Conservation (phyloP, 2,113 vertebrate species). For the Toxotes chatareus region DNA sequence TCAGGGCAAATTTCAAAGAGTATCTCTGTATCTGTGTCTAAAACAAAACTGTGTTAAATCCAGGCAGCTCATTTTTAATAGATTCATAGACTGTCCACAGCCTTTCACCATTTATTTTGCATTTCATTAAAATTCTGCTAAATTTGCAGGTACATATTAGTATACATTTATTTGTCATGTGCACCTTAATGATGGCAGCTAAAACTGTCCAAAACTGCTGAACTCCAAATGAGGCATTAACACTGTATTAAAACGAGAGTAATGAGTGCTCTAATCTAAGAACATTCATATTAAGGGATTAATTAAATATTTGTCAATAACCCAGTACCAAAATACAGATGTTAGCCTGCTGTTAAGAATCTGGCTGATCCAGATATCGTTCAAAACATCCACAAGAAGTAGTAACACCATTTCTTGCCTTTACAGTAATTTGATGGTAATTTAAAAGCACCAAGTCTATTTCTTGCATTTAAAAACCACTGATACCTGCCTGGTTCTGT, state of each 20-base stretch:
- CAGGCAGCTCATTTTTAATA: neutral
- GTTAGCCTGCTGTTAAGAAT: neutral
- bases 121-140: neutral
- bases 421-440: neutral
- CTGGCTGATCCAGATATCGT: neutral
- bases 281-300: neutral
- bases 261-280: neutral
- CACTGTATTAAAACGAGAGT: neutral
- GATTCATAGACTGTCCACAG: neutral
- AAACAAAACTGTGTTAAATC: neutral
- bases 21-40: neutral
- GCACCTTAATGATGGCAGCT: neutral
- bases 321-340: neutral
- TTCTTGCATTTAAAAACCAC: neutral
- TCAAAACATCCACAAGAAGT: neutral
- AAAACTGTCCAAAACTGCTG: neutral
- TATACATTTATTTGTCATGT: neutral
- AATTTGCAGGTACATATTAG: neutral
- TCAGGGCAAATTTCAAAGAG: neutral
- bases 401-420: neutral
- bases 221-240: neutral
- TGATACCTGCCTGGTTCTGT: neutral
- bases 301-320: neutral
- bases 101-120: neutral
- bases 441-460: neutral